Evolutionary conservation across 1,140 invertebrate genomes (phyloP).

Genomic region (Brachionus rubens): DNA sequence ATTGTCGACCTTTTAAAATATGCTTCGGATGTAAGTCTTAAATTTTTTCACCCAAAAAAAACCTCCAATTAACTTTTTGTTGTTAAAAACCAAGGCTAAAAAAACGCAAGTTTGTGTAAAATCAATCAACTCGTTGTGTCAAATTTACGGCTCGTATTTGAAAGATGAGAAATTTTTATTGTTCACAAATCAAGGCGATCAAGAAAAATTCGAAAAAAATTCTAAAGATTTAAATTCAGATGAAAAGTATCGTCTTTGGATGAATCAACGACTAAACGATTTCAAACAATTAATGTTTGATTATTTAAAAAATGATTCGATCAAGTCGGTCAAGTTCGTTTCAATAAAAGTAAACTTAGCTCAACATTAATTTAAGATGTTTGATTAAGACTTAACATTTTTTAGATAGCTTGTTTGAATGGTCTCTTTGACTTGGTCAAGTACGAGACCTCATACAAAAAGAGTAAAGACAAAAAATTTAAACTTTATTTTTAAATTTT

Average conservation of each 20-base stretch:
- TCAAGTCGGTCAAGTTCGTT: neutral
- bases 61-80: neutral
- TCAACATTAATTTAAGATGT: no score
- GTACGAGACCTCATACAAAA: neutral
- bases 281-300: constrained; percentile 6
- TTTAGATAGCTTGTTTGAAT: neutral
- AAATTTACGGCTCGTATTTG: neutral
- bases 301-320: neutral
- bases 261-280: neutral
- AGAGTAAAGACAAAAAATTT: neutral
- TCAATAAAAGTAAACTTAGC: neutral
- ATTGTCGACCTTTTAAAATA: constrained; percentile 24
- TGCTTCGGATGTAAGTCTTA: constrained; percentile 1
- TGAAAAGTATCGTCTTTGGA: constrained; percentile 30
- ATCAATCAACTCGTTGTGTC: neutral
- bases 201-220: constrained; percentile 9
- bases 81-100: neutral
- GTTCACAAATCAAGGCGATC: neutral
- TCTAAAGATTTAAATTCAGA: neutral
- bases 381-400: neutral
- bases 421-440: constrained; percentile 14
- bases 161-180: constrained; percentile 10
- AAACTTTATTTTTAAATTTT: neutral
- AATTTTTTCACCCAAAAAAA: neutral
- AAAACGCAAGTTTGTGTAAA: constrained; percentile 10